Conservation (phyloP, 2,113 vertebrate species). For the Aldabrachelys gigantea region DNA sequence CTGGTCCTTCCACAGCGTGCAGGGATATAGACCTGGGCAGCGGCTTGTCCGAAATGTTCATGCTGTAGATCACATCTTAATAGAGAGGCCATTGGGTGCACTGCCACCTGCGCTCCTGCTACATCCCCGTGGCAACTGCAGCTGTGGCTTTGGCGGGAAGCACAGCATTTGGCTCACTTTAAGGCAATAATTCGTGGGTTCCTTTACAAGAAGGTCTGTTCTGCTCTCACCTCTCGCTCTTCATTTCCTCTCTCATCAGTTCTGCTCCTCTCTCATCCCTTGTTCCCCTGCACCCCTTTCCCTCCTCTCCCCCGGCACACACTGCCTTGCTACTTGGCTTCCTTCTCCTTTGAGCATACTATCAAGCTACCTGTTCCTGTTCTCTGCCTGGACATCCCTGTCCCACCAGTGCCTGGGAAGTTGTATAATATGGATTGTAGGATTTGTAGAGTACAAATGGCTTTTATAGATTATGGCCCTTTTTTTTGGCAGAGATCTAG, state of each 20-base stretch:
- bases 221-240: not conserved
- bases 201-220: not conserved
- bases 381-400: not conserved
- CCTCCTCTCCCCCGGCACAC: not conserved
- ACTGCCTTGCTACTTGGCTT: not conserved
- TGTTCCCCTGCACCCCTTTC: not conserved
- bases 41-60: not conserved
- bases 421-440: not conserved
- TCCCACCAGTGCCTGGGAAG: not conserved
- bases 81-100: not conserved
- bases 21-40: not conserved
- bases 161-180: not conserved
- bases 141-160: not conserved
- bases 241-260: not conserved
- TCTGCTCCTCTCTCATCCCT: not conserved
- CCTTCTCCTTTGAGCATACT: not conserved
- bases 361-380: fast-evolving
- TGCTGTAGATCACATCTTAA: not conserved
- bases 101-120: not conserved
- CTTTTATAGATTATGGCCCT: not conserved
- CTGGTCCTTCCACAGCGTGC: not conserved
- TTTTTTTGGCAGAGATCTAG: not conserved
- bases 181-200: not conserved
- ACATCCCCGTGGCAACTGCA: fast-evolving
- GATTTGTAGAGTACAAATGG: not conserved